Base-by-base conservation (phyloP, 2,113 vertebrate genomes). In the Phainopepla nitens region DNA sequence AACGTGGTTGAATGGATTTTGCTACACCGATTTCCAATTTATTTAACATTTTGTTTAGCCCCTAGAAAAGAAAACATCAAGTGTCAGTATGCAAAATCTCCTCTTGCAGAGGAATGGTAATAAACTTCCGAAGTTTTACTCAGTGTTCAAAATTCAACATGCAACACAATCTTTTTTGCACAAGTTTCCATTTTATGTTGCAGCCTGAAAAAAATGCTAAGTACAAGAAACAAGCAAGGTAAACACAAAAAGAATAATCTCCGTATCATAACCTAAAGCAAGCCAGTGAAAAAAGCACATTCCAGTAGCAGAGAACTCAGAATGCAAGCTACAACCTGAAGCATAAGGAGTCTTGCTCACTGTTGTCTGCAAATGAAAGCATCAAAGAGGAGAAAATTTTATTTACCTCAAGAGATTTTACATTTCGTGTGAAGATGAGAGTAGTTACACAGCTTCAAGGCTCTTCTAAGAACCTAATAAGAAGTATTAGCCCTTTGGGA, bases 401-500 rank as follows among this genome's bases (percentile, higher is more conserved):
- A 35, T 73, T 75, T 54, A 92, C 60, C 24, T 70, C 64, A 66
- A n/a, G 68, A 65, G 65, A 86, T 60, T 70, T 86, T 56, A 83
- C 51, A n/a, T 94, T 94, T 88, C 75, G 31, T 50, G 27, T 60
- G 53, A 94, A n/a, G 49, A 76, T 50, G 19, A 83, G 54, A 83
- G 35, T 3, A 83, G 35, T 73, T 81, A 83, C 7, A 73, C 22
- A 86, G 62, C 56, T 91, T 81, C 79, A 81, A 86, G 92, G 79
- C 64, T 75, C 47, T 68, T 17, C 47, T 58, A 76, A 51, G 51
- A 93, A 89, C 80, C 66, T 82, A 82, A 18, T 69, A 91, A 70
- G 73, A 91, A 91, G 70, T 58, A 96, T 51, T 69, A 94, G 35
- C 22, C 85, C 79, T 86, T 77, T 71, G 85, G 90, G 85, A 93